Percentiles rank a stretch among this genome's conserved stretches.
phyloP scores from a whole-genome alignment of 2,888 invertebrate genomes.

The Tipula unca region DNA sequence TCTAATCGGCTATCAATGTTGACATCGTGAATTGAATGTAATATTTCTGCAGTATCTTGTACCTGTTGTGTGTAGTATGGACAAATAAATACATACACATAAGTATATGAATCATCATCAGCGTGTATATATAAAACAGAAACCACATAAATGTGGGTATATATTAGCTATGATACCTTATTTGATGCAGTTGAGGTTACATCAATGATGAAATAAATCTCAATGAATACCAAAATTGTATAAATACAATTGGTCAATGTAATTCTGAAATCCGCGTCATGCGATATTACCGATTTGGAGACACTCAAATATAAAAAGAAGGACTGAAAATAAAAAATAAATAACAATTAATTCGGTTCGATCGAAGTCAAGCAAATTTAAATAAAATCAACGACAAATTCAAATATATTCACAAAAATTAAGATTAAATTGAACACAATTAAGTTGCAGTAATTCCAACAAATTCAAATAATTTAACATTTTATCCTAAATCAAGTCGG shows the following conservation, averaged over 20 bases:
- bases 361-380: too few relatives aligned
- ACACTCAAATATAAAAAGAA: background rate
- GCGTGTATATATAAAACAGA: background rate
- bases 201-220: conserved; percentile 1
- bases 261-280: background rate
- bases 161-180: background rate
- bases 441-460: too few relatives aligned
- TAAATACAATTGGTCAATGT: background rate
- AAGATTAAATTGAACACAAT: too few relatives aligned
- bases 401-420: too few relatives aligned
- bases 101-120: background rate
- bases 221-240: conserved; percentile 9
- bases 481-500: too few relatives aligned
- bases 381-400: too few relatives aligned
- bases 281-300: background rate
- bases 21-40: background rate
- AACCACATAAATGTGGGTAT: background rate
- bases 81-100: background rate
- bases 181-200: background rate
- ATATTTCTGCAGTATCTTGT: background rate
- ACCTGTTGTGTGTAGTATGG: background rate
- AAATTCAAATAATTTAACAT: too few relatives aligned
- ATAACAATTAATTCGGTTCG: background rate
- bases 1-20: conserved; percentile 10
- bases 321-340: background rate